Evolutionary conservation across 2,113 vertebrate genomes (phyloP).

Genomic region (Cheilinus undulatus): DNA sequence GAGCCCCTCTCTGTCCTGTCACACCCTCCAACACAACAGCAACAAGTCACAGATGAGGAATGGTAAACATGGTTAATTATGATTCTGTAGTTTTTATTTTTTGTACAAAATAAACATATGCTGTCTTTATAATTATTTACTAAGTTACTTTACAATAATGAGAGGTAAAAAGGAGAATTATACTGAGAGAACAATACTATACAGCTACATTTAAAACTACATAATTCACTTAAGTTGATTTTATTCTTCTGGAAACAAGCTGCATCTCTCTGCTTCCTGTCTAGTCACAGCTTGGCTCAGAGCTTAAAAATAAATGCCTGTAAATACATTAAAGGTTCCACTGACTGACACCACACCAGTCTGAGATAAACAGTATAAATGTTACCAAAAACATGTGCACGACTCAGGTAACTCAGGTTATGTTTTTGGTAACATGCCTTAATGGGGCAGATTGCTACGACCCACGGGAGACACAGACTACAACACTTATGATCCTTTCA

Average conservation of each 20-base stretch:
- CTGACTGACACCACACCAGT: conserved; percentile 45
- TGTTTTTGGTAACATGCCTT: conserved; percentile 71
- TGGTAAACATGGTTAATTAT: conserved; percentile 69
- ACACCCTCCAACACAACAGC: conserved; percentile 41
- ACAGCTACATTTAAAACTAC: conserved; percentile 69
- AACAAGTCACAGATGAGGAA: conserved; percentile 66
- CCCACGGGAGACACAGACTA: conserved; percentile 53
- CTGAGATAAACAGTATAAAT: conserved; percentile 44
- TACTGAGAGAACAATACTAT: conserved; percentile 60
- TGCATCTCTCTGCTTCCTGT: conserved; percentile 43
- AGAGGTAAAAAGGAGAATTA: conserved; percentile 67
- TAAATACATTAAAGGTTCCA: conserved; percentile 67
- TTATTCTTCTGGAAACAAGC: conserved; percentile 49
- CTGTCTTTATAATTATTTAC: conserved; percentile 69
- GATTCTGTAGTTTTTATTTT: conserved; percentile 60
- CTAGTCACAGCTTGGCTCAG: conserved; percentile 62
- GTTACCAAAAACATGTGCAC: conserved; percentile 66
- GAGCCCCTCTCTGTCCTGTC: conserved; percentile 27
- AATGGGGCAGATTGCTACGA: conserved; percentile 57
- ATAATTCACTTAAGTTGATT: conserved; percentile 43
- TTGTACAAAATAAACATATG: conserved; percentile 81
- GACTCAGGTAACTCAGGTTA: conserved; percentile 48
- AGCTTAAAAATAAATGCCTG: conserved; percentile 55
- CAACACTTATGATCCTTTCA: conserved; percentile 19
- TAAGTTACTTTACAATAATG: conserved; percentile 70